Evolutionary conservation across 2,797 vertebrate species (phyloP), one percentile per base, ranked within the genome.

Genomic region (Sylvia borin): DNA sequence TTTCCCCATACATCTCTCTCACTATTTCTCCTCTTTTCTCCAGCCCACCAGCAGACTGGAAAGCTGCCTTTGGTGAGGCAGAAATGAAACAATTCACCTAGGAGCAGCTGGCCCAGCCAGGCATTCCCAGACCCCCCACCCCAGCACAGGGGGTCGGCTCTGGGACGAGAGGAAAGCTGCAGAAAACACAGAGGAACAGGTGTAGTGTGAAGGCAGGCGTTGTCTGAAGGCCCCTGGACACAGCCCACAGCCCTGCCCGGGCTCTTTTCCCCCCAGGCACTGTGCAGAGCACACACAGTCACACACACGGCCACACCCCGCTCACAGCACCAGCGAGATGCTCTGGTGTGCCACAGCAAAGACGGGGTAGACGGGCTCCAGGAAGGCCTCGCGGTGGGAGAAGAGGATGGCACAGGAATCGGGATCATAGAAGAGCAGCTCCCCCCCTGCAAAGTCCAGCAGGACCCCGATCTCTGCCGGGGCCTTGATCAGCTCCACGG

Each of bases 331-430:
- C 0, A 98, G 97, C 8, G 98, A 98, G 95, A 99, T 98, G 64
- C 98, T 98, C 89, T 98, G 97, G 96, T 99, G 98, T 0, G 98
- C 98, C 96, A 99, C 98, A 0, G 99, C 99, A 5, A 98, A 99
- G 8, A 98, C 98, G 0, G 98, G 98, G 89, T 98, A 98, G 68
- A 99, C 95, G 0, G 99, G 98, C 9, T 96, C 97, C 0, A 42
- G 89, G 54, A 99, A 99, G 55, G 68, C 21, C 3, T 98, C 91
- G 0, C 79, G 98, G 95, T 98, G 84, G 7, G 96, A 94, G 92
- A 99, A 95, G 57, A 99, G 97, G 88, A 99, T 97, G 2, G 97
- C 16, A 3, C 97, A 95, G 5, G 98, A 98, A 53, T 98, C 96
- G 0, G 98, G 98, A 75, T 99, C 99, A 0, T 98, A 99, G 95